phyloP scores from a whole-genome alignment of 2,113 vertebrate species.

The Centropristis striata region DNA sequence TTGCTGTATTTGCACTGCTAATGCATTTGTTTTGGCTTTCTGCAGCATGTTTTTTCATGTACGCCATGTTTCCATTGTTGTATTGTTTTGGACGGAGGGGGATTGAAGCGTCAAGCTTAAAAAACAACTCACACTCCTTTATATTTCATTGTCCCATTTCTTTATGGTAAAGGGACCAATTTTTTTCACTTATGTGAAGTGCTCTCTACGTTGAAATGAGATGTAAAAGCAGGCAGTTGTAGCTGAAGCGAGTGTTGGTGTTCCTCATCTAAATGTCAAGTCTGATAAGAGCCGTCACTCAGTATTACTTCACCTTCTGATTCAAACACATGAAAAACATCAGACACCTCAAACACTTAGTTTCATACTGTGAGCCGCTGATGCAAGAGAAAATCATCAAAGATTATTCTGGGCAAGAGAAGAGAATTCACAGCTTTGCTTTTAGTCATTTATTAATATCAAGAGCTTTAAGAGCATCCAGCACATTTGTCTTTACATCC shows the following conservation, averaged over 20 bases:
- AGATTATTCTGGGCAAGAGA: background rate
- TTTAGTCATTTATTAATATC: background rate
- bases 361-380: background rate
- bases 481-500: background rate
- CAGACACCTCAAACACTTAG: conserved; percentile 4
- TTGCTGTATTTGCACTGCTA: no score
- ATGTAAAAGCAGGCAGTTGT: background rate
- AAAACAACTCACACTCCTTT: no score
- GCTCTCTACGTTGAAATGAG: conserved; percentile 11
- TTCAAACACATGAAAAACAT: conserved; percentile 11
- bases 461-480: background rate
- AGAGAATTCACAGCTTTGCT: background rate
- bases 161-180: no score
- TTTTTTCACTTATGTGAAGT: background rate
- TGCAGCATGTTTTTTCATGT: no score
- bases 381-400: background rate
- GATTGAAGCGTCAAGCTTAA: no score
- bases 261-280: conserved; percentile 42
- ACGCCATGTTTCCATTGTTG: no score
- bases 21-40: no score
- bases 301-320: conserved; percentile 32
- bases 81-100: no score
- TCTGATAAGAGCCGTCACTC: conserved; percentile 55
- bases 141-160: no score
- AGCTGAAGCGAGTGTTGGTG: background rate